A percentile compares a stretch with the other conserved stretches of the same genome.
Evolutionary conservation across 2,888 invertebrate species (phyloP).

Genomic region (Chesias legatella): DNA sequence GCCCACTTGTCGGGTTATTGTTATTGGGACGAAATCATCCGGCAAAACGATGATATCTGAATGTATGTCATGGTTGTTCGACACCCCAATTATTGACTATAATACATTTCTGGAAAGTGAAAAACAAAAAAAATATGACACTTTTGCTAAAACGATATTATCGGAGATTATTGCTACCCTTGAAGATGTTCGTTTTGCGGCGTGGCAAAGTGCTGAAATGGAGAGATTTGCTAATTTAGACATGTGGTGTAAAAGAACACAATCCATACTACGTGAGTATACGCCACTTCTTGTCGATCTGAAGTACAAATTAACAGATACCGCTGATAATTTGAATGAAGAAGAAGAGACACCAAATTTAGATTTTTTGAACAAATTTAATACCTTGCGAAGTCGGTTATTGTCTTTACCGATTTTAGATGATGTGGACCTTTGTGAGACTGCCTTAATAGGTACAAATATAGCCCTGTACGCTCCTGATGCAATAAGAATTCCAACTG

Average conservation of each 20-base stretch:
- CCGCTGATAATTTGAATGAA: slow-evolving; percentile 8
- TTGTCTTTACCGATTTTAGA: slow-evolving; percentile 51
- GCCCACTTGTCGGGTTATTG: slow-evolving; percentile 79
- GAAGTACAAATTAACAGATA: slow-evolving; percentile 11
- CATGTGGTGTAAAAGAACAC: slow-evolving; percentile 52
- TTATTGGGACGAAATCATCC: slow-evolving; percentile 80
- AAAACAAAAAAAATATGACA: slow-evolving; percentile 48
- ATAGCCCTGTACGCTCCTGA: slow-evolving; percentile 60
- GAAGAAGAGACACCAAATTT: slow-evolving; percentile 5
- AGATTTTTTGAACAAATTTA: slow-evolving; percentile 29
- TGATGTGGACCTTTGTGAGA: slow-evolving; percentile 45
- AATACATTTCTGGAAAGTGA: slow-evolving; percentile 40
- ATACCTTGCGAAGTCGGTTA: slow-evolving; percentile 33
- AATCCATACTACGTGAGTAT: slow-evolving; percentile 39
- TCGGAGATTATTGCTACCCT: slow-evolving; percentile 64
- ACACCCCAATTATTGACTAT: slow-evolving; percentile 66
- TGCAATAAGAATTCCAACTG: slow-evolving; percentile 38
- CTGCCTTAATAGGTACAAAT: slow-evolving; percentile 34
- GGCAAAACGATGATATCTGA: slow-evolving; percentile 81
- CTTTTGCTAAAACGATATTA: slow-evolving; percentile 51
- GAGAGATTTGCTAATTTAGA: slow-evolving; percentile 53
- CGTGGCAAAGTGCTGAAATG: slow-evolving; percentile 61
- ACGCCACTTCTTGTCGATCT: slow-evolving; percentile 37
- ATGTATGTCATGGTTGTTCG: slow-evolving; percentile 76
- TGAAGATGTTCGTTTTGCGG: slow-evolving; percentile 51